Base-by-base conservation (phyloP, 2,888 invertebrate species). In the Panzeria rudis region DNA sequence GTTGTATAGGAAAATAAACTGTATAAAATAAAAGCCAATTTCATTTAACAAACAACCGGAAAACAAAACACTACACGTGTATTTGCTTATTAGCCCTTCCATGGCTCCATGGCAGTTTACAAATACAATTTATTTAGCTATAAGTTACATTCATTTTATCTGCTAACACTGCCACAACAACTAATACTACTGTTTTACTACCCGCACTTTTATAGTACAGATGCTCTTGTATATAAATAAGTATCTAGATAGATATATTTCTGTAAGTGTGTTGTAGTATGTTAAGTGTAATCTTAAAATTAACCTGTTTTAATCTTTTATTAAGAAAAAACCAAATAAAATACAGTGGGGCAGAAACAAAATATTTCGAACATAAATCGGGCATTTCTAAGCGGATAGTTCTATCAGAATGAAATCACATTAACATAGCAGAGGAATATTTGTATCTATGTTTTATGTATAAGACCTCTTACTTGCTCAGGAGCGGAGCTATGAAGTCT, bases 101-200 rank as follows among this genome's bases (percentile, higher is more conserved):
- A 8, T 44, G 23, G 50, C 52, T 38, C 52, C 9, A 29, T 17
- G 50, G 29, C 73, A 72, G 35, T 59, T 66, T 25, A 59, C 38
- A 73, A 80, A 72, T 73, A 73, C 56, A 80, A 80, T 80, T 80
- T 80, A 76, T 82, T 76, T 76, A 29, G 52, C 59, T 15, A 68
- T 52, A 52, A 66, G 66, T 66, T 66, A 38, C 56, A 64, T 73
- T 59, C 35, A 54, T 77, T 78, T 25, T 52, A 78, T 61, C 38
- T 69, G 61, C 38, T 17, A 35, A 59, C 25, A 69, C 29, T 6
- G 20, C 47, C 69, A 32, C 61, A 59, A 68, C 35, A 66, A 47
- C 56, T 56, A 23, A 4, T 3, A 20, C 13, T 32, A 2, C 13
- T 13, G 15, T 62, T 20, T 11, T 61, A 1, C 9, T 17, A 41